Base-by-base conservation (phyloP, 2,888 invertebrate species). In the Ornithoptera alexandrae region DNA sequence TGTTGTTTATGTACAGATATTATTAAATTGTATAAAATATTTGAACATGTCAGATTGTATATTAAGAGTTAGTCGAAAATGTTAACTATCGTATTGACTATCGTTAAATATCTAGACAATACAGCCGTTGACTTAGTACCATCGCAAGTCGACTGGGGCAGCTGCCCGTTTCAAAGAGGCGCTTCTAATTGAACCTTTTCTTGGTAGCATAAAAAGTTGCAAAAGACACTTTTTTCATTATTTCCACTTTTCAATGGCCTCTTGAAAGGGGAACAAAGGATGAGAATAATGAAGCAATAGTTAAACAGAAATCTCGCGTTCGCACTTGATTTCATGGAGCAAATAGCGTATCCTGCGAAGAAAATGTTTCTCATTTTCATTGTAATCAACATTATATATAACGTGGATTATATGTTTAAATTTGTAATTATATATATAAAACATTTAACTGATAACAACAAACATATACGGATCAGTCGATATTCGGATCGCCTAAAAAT, bases 141-240 rank as follows among this genome's bases (percentile, higher is more conserved):
- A 12, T 50, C 42, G 39, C 17, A 56, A 30, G 53, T 65, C 36
- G 56, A 56, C 36, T 36, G 53, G 53, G n/a, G 53, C 22, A 39
- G n/a, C 56, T 53, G 56, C 60, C 20, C 36, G 60, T 84, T 81
- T 80, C 79, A 80, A 82, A 84, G 80, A 79, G 76, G 74, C 74
- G 22, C 39, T 65, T 69, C 73, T 78, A 81, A 74, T 84, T 84
- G 84, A 84, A 87, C 72, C 72, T 67, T 71, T 73, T 71, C 67
- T 68, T 57, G 39, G 73, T 65, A 78, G 75, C 79, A 78, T 78
- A 77, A 76, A 79, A 78, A 77, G 73, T 73, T 39, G 56, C 60
- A 69, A 69, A 69, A 65, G 68, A 69, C 68, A 69, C 65, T 69
- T 69, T 69, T 68, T 69, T 69, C 68, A 69, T 69, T 69, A 65